Base-by-base conservation (phyloP, 2,113 vertebrate genomes). In the Poicephalus meyeri region DNA sequence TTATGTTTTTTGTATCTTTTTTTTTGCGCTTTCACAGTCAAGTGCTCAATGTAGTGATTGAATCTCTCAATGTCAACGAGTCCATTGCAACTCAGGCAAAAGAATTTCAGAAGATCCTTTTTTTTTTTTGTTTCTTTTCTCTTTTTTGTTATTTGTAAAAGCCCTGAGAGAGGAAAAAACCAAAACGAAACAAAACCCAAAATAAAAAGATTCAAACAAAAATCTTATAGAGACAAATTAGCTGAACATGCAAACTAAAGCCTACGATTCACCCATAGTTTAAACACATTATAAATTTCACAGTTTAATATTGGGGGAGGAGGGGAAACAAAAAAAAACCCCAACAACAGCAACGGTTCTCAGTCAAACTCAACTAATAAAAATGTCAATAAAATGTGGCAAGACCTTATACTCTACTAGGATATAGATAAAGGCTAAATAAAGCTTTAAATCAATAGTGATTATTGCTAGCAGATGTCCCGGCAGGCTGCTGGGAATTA, bases 1-100 rank as follows among this genome's bases (percentile, higher is more conserved):
- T 95, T 89, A 79, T 93, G 91, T 77, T 95, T 80, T 94, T 97
- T 89, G 94, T 23, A 58, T 58, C 33, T 35, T 24, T 93, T 91
- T 95, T 79, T 94, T 97, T 89, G 95, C 93, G 41, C 97, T 98
- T 98, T 99, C 99, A 99, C 99, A 99, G 98, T 99, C 98, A 98
- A 98, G 98, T 98, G 98, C 98, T 98, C 96, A 98, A 98, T 99
- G 99, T 99, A 99, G 99, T 99, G 99, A 99, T 98, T 98, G 98
- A 98, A 97, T 98, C 98, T 97, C 97, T 98, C 97, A 98, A 96
- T 96, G 94, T 96, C 97, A 97, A 97, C 97, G 97, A 98, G 97
- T 98, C 97, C 97, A 98, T 97, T 98, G 98, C 98, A 99, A 98
- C 98, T 98, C 98, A 98, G 98, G 98, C 97, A 98, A 98, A 98